Percentiles rank a stretch among this genome's conserved stretches.
Conservation (phyloP, 2,113 vertebrate species). For the Elephas maximus region DNA sequence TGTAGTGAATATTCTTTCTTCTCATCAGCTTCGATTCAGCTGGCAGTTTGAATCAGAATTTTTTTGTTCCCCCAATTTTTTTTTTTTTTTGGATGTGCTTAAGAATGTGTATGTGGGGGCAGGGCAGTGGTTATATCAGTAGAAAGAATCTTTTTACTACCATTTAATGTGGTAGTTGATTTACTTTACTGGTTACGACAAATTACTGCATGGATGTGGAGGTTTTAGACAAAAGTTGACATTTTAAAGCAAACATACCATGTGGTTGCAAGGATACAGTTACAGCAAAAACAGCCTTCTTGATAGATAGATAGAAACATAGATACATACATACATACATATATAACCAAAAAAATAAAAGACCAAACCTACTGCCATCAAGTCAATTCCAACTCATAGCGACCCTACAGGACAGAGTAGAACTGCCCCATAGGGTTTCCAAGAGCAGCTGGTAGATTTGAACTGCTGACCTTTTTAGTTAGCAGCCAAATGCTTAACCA, state of each 20-base stretch:
- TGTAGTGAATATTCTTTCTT: neutral
- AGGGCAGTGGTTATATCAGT: neutral
- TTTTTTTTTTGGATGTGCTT: neutral
- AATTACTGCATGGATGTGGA: neutral
- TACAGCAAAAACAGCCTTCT: neutral
- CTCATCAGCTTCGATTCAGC: neutral
- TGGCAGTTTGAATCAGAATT: neutral
- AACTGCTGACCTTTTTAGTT: no score
- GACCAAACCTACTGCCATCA: no score
- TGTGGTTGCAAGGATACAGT: neutral
- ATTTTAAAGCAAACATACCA: conserved; percentile 38
- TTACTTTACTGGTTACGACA: conserved; percentile 4
- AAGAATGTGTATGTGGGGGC: neutral
- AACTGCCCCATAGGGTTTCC: no score
- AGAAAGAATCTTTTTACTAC: neutral
- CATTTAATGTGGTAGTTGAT: neutral
- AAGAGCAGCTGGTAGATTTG: no score
- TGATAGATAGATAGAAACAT: neutral
- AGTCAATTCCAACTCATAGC: no score
- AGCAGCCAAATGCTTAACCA: no score
- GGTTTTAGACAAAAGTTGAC: conserved; percentile 25
- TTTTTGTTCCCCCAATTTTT: neutral
- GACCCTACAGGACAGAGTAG: no score
- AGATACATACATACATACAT: no score
- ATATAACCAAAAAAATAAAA: no score